Conservation (phyloP, 2,797 vertebrate genomes). For the Phoebastria nigripes region DNA sequence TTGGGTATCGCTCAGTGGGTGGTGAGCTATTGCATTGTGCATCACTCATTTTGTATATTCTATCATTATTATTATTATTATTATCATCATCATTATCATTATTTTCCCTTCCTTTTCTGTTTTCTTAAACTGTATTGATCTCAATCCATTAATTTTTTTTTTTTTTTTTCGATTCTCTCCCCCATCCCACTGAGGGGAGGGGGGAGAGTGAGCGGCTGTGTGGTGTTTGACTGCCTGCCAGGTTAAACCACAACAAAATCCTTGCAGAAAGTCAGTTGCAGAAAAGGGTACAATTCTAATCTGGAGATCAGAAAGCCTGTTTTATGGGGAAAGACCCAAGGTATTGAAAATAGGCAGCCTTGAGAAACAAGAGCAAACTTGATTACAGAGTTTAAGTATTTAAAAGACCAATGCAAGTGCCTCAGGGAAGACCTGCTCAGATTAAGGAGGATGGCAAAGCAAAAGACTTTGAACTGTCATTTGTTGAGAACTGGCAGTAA, state of each 20-base stretch:
- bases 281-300: not conserved
- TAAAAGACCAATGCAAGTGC: not conserved
- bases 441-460: not conserved
- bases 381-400: not conserved
- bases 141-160: too few species aligned
- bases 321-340: not conserved
- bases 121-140: too few species aligned
- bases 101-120: too few species aligned
- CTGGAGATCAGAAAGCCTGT: not conserved
- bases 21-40: too few species aligned
- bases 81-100: too few species aligned
- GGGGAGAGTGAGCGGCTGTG: too few species aligned
- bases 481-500: not conserved
- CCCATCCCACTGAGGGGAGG: too few species aligned
- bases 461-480: not conserved
- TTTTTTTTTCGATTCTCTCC: too few species aligned
- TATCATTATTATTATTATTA: too few species aligned
- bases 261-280: not conserved
- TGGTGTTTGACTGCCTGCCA: too few species aligned
- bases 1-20: too few species aligned
- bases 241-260: not conserved
- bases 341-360: not conserved
- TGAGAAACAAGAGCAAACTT: not conserved
- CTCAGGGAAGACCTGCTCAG: not conserved
- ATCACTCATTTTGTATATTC: too few species aligned